Evolutionary conservation across 2,113 vertebrate genomes (phyloP).

Genomic region (Cercopithecus mona): DNA sequence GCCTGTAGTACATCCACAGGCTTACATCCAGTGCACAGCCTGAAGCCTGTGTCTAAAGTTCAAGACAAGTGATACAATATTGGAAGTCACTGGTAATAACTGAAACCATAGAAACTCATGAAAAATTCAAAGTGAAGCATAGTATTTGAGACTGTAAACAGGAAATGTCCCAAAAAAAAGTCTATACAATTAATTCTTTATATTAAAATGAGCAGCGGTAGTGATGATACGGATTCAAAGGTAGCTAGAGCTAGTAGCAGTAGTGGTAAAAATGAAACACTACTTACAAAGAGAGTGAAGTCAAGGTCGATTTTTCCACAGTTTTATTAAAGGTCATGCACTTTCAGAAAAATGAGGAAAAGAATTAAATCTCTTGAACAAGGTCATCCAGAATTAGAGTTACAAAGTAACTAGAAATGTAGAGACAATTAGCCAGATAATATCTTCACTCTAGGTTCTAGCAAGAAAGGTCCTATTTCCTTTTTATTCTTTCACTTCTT

Average conservation of each 20-base stretch:
- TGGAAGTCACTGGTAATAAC: neutral
- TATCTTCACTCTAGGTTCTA: neutral
- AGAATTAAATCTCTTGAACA: neutral
- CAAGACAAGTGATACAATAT: neutral
- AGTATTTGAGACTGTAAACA: neutral
- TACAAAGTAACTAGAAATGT: neutral
- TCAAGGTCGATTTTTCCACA: neutral
- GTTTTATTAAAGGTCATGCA: neutral
- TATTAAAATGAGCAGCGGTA: neutral
- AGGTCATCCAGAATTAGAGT: neutral
- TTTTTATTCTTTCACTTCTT: neutral
- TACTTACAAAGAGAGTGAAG: neutral
- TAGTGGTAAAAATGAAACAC: neutral
- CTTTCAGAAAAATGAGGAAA: neutral
- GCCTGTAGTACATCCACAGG: neutral
- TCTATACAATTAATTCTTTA: neutral
- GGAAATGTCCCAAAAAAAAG: neutral
- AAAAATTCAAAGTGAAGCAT: neutral
- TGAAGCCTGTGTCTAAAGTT: neutral
- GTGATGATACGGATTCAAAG: neutral
- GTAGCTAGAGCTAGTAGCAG: neutral
- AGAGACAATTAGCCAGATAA: neutral
- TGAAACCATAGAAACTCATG: neutral
- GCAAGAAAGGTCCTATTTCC: accelerated
- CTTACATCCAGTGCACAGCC: neutral